Evolutionary conservation across 1,140 invertebrate species (phyloP).

Genomic region (Drosophila truncata): DNA sequence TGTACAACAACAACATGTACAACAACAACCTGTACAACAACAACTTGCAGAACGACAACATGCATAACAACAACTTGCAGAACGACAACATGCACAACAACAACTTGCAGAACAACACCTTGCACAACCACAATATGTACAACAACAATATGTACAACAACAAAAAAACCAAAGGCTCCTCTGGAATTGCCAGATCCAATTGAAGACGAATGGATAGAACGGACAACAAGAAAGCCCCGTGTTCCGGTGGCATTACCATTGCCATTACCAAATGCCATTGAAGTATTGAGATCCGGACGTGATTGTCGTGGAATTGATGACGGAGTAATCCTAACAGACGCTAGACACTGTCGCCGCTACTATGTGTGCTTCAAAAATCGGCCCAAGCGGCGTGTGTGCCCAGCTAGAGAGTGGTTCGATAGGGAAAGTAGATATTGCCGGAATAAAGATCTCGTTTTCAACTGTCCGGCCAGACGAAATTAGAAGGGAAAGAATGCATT

Average conservation of each 20-base stretch:
- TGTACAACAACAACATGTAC: not conserved
- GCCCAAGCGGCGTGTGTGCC: conserved; percentile 42
- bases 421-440: conserved; percentile 41
- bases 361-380: conserved; percentile 53
- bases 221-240: not conserved
- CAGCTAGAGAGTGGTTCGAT: conserved; percentile 54
- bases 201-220: not conserved
- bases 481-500: not conserved
- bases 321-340: conserved; percentile 40
- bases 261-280: not conserved
- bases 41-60: not conserved
- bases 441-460: not conserved
- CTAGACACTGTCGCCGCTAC: conserved; percentile 55
- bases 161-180: not conserved
- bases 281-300: conserved; percentile 2
- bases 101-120: not conserved
- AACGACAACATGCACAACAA: not conserved
- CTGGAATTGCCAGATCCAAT: not conserved
- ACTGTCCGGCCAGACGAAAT: conserved; percentile 1
- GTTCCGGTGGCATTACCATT: not conserved
- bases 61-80: not conserved
- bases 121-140: not conserved
- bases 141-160: not conserved
- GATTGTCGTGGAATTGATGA: conserved; percentile 52
- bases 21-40: not conserved